Evolutionary conservation across 2,888 invertebrate species (phyloP).

Genomic region (Ganaspis brasiliensis): DNA sequence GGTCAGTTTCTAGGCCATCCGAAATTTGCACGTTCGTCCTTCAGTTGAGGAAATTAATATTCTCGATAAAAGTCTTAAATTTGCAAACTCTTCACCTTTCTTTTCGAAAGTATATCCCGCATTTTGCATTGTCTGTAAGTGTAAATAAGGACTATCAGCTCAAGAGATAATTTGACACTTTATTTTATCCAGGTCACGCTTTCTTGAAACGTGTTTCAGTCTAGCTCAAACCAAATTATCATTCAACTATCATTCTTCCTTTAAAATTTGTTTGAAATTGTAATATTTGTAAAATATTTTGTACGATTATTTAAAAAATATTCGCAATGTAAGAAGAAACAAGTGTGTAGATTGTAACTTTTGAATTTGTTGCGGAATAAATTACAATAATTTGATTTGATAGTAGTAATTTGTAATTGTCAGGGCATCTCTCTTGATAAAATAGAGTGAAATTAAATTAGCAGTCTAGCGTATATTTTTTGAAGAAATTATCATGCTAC

Average conservation of each 20-base stretch:
- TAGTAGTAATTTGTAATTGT: constrained; percentile 1
- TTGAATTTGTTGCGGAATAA: constrained; percentile 17
- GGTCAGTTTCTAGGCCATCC: constrained; percentile 55
- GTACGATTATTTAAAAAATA: too few relatives aligned
- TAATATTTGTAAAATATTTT: too few relatives aligned
- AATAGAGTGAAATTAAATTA: constrained; percentile 7
- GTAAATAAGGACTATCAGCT: constrained; percentile 6
- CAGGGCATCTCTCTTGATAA: constrained; percentile 25
- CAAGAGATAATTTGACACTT: constrained; percentile 18
- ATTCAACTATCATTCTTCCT: too few relatives aligned
- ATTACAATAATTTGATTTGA: constrained; percentile 23
- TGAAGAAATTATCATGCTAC: constrained; percentile 61
- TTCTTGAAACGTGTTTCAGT: constrained; percentile 20
- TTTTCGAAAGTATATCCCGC: constrained; percentile 17
- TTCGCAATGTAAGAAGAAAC: too few relatives aligned
- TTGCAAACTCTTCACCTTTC: background rate
- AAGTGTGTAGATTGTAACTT: too few relatives aligned
- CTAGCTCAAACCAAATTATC: background rate
- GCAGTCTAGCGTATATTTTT: constrained; percentile 52
- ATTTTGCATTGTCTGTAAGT: constrained; percentile 6
- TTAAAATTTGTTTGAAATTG: too few relatives aligned
- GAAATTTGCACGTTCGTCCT: constrained; percentile 32
- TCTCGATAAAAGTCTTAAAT: background rate
- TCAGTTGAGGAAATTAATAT: constrained; percentile 25
- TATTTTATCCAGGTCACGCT: constrained; percentile 31